phyloP scores from a whole-genome alignment of 2,888 invertebrate genomes.

The Agriopis leucophaearia region DNA sequence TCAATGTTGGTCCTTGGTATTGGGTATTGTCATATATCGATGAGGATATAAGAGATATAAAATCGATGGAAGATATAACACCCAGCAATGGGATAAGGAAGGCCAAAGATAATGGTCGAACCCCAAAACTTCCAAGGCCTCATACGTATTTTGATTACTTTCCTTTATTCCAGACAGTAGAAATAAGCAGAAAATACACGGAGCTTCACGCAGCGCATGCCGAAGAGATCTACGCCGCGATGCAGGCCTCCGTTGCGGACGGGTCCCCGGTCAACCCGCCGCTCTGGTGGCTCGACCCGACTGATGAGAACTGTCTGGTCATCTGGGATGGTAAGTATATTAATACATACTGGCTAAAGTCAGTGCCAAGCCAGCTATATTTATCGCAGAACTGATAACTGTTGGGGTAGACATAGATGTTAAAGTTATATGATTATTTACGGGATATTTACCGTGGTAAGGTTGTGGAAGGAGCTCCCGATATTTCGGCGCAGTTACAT shows the following conservation, averaged over 20 bases:
- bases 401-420: background rate
- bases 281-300: conserved; percentile 94
- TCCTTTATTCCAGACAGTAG: conserved; percentile 79
- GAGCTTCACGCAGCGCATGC: conserved; percentile 88
- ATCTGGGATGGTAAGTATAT: conserved; percentile 85
- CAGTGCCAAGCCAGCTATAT: background rate
- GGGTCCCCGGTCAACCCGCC: conserved; percentile 93
- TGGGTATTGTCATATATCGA: too few relatives aligned
- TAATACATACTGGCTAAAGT: background rate
- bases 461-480: too few relatives aligned
- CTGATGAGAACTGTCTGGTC: conserved; percentile 86
- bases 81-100: too few relatives aligned
- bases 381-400: background rate
- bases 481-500: too few relatives aligned
- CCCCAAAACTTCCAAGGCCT: too few relatives aligned
- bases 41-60: too few relatives aligned
- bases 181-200: conserved; percentile 88
- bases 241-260: conserved; percentile 84
- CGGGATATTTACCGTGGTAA: too few relatives aligned
- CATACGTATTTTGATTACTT: too few relatives aligned
- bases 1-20: too few relatives aligned
- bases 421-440: too few relatives aligned
- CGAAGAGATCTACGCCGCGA: conserved; percentile 87
- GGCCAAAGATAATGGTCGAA: too few relatives aligned
- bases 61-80: too few relatives aligned